Conservation (phyloP, 2,797 vertebrate genomes). For the Gallinago stenura region DNA sequence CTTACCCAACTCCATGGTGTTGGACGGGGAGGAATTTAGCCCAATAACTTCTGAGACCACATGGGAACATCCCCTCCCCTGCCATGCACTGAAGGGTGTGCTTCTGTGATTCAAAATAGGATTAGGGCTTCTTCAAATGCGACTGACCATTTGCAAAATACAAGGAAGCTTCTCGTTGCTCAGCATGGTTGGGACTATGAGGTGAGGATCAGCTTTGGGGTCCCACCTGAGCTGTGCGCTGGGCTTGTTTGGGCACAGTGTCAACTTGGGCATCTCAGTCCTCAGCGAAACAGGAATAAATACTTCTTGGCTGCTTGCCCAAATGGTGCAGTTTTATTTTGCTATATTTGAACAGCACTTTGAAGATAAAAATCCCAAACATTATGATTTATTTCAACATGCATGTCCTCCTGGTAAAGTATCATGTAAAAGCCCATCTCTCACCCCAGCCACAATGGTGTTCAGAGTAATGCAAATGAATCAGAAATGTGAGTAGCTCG, state of each 20-base stretch:
- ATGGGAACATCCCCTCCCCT: neutral
- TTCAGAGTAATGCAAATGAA: neutral
- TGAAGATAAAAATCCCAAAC: conserved; percentile 8
- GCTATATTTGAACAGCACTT: neutral
- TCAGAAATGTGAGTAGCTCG: neutral
- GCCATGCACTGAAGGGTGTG: neutral
- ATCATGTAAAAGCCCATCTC: neutral
- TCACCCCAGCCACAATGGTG: neutral
- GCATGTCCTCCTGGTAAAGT: neutral
- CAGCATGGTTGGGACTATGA: accelerated
- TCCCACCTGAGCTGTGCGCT: neutral
- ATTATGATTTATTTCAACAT: neutral
- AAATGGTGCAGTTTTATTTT: neutral
- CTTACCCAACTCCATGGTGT: accelerated
- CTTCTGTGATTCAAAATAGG: neutral
- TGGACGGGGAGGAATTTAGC: neutral
- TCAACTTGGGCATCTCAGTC: neutral
- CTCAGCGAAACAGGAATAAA: neutral
- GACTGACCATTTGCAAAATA: neutral
- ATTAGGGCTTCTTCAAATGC: neutral
- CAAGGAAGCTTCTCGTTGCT: neutral
- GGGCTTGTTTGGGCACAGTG: accelerated
- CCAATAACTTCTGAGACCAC: neutral
- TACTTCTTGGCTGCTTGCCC: neutral
- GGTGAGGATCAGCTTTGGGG: neutral